Evolutionary conservation across 2,113 vertebrate genomes (phyloP).

Genomic region (Misgurnus mizolepis): DNA sequence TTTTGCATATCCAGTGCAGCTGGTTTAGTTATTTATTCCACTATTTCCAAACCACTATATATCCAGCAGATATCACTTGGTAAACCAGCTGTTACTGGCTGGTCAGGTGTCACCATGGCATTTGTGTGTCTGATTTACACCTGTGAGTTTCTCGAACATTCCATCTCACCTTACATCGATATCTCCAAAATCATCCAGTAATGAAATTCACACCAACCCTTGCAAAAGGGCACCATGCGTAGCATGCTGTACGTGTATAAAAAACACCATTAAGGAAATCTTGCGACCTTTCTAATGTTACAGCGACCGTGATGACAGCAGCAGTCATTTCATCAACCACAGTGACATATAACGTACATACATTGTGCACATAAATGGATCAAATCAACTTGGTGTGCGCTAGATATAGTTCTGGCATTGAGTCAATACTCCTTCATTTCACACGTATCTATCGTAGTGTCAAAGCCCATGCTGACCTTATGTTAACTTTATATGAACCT

Average conservation of each 20-base stretch:
- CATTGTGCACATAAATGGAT: not conserved
- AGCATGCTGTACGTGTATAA: not conserved
- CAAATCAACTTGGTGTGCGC: not conserved
- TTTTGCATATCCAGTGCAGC: no score
- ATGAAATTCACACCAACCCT: not conserved
- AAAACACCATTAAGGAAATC: conserved; percentile 12
- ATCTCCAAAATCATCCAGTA: conserved; percentile 4
- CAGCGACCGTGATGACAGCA: conserved; percentile 6
- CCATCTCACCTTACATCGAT: not conserved
- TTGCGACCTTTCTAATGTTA: conserved; percentile 31
- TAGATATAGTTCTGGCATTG: conserved; percentile 18
- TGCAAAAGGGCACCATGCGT: conserved; percentile 16
- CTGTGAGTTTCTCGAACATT: not conserved
- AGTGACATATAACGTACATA: not conserved
- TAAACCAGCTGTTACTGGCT: not conserved
- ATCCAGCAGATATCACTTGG: not conserved
- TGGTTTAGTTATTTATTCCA: not conserved
- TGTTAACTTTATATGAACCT: not conserved
- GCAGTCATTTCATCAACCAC: not conserved
- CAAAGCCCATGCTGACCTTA: not conserved
- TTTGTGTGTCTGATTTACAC: not conserved
- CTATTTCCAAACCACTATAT: not conserved
- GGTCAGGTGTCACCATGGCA: not conserved
- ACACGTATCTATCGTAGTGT: not conserved
- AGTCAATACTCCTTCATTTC: not conserved